Evolutionary conservation across 2,888 invertebrate species (phyloP), one percentile per base, ranked within the genome.

Genomic region (Xestoiulus laeticollis): DNA sequence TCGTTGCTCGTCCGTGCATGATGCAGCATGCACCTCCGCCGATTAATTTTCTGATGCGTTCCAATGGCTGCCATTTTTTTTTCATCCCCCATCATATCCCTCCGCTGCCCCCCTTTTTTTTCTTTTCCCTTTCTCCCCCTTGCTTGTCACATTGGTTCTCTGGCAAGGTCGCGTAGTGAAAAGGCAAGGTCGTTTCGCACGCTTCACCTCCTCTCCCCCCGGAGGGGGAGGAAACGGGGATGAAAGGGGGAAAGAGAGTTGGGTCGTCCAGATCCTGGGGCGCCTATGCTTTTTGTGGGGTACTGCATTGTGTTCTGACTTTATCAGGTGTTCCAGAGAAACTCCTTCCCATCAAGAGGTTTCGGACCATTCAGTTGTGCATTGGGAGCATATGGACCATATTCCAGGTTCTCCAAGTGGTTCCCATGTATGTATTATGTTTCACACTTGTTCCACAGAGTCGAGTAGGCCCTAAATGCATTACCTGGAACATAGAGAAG

Each of bases 161-260:
- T 38, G 6, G 22, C 59, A 59, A 59, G 59, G 59, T 59, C 59
- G 59, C 19, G n/a, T 59, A 6, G 59, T 59, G 59, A 59, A 59
- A 59, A 59, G 59, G 59, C 59, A 59, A 59, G 59, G 59, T 59
- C 59, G 59, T 59, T 59, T n/a, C 59, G 59, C 59, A 59, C 59
- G 59, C 59, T 59, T 59, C 59, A 59, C 59, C n/a, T 59, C 59
- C 59, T n/a, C 59, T n/a, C 19, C n/a, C 59, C 19, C 48, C n/a
- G 44, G 14, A 44, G 19, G 48, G 16, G 48, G 48, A 48, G n/a
- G 59, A 59, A n/a, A n/a, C 22, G 59, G 59, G 59, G 59, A 59
- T 19, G 59, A n/a, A 59, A 59, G n/a, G 22, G 59, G 59, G 19
- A 8, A 8, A 59, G 10, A 19, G 59, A 19, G 59, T n/a, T 59